Evolutionary conservation across 2,888 invertebrate species (phyloP), one percentile per base, ranked within the genome.

Genomic region (Erebia ligea): DNA sequence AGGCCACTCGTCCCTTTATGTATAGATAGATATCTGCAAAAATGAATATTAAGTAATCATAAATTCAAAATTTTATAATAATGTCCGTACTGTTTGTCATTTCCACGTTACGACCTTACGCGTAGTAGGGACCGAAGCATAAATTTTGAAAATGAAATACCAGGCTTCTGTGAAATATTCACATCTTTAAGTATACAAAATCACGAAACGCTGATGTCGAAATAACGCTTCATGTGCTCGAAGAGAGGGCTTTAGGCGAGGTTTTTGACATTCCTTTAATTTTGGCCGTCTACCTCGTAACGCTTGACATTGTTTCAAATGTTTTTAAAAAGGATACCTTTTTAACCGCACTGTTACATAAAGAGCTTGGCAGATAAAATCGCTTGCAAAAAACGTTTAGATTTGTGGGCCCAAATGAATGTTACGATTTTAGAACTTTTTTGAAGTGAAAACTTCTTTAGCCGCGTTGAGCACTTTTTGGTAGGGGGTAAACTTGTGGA

Each of bases 161-260:
- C n/a, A 34, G n/a, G 34, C 15, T 58, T 34, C 5, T n/a, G 25
- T 15, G 21, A 6, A 21, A 45, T 15, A 10, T 25, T 48, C 17
- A 54, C 54, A 54, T 54, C 52, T 52, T 52, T 15, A 50, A 21
- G 50, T 64, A 25, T 40, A 42, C 56, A 48, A 48, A 64, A 61
- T 58, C 40, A 52, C 57, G 64, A 71, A 71, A 59, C 25, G 72
- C 58, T 67, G 69, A 72, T 64, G 58, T 17, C 50, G 42, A 63
- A 61, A 69, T 85, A 83, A 83, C 83, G 80, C 84, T 82, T 86
- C 89, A 89, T 89, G 88, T 86, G 79, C 78, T 78, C 76, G 76
- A 79, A 81, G 84, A 84, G 83, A 83, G 82, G 81, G 83, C 69
- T 72, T 70, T 57, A 56, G 54, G 13, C 59, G 56, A 50, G 54